Evolutionary conservation across 35 echinoderm and acorn worm species (phyloP), one percentile per base, ranked within the genome.

Genomic region (Heliocidaris erythrogramma): DNA sequence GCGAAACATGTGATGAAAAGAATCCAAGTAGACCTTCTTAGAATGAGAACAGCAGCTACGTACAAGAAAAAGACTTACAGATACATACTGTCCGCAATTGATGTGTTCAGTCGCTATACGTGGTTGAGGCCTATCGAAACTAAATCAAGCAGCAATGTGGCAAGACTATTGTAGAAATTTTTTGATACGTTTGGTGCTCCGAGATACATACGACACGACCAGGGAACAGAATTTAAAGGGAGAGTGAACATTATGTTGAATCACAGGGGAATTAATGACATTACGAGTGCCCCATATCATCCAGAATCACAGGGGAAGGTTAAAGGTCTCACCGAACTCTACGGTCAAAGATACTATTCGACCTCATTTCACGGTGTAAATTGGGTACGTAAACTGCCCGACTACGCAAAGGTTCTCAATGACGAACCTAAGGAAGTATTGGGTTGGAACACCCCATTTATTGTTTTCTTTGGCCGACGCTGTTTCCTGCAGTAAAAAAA

Each of bases 281-380:
- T 94, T 47, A 88, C 32, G 11, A 94, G 94, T 94, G 24, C 85
- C 35, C 94, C 48, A 88, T 94, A 94, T 89, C 94, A 94, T 89
- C 94, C 94, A 13, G 3, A 94, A 56, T 48, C 18, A 35, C 84
- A 89, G 85, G 94, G 85, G 7, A 94, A 86, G 49, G 94, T 94
- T 1, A 89, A 35, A 47, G 84, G 42, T 94, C 94, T 56, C 94
- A 94, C 86, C 11, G n/a, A n/a, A n/a, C n/a, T n/a, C n/a, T n/a
- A n/a, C n/a, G 85, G 86, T 52, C 78, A 31, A 88, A 94, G 27
- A 89, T 94, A 31, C 35, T 48, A 9, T 88, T 94, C 86, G 84
- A 94, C 49, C 49, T 94, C 7, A 88, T 94, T 48, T 30, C 78
- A 52, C 16, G 17, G 94, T 13, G 85, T 94, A 1, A 52, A 94